Base-by-base conservation (phyloP, 2,797 vertebrate genomes). In the Coccyzus lansbergi region DNA sequence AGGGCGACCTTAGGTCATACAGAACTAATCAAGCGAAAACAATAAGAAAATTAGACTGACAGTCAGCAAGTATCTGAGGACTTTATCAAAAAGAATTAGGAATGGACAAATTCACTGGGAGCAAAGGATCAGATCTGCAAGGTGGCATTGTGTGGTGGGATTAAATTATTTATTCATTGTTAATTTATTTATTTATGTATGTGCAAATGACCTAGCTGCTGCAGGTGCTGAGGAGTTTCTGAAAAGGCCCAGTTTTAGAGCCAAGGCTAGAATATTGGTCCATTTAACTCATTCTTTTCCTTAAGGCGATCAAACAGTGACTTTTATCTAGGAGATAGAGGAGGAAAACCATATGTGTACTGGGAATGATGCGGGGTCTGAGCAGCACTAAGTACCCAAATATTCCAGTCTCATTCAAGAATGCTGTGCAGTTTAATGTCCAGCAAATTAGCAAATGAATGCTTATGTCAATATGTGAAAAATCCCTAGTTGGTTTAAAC, bases 131-230 rank as follows among this genome's bases (percentile, higher is more conserved):
- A 97, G 95, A 97, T 97, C 97, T 98, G 96, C 96, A 98, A 98
- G 97, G 96, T 98, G 97, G 97, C 96, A 97, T 98, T 97, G 97
- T 98, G 95, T 83, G 94, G 92, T 12, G 34, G 98, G 98, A 98
- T 98, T 98, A 98, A 98, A 98, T 98, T 98, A 98, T 98, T 97
- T 98, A 98, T 98, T 98, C 98, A 98, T 98, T 98, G 98, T 98
- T 98, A 98, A 98, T 98, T 98, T 98, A 98, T 98, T 97, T 98
- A 98, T 98, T 86, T 98, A 98, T 98, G 97, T 97, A 97, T 98
- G 98, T 98, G 98, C 98, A 98, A 98, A 97, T 97, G 97, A 96
- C 97, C 97, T 97, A 96, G 97, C 97, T 95, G 97, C 97, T 97
- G 98, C 98, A 98, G 98, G 98, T 98, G 98, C 97, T 98, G 59